Conservation (phyloP, 2,113 vertebrate genomes). For the Syngnathus typhle region DNA sequence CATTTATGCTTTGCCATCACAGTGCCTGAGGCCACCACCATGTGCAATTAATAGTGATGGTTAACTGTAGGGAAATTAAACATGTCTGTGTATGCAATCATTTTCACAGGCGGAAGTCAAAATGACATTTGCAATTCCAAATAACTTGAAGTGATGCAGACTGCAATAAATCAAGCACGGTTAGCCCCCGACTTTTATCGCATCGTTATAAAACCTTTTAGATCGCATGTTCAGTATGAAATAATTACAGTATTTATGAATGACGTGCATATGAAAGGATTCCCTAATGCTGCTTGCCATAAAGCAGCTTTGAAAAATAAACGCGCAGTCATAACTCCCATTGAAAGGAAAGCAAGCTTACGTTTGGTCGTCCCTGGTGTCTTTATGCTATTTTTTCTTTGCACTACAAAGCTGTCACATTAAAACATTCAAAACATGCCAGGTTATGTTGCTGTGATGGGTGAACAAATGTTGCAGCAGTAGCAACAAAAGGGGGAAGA, state of each 20-base stretch:
- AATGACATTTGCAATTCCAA: slow-evolving; percentile 43
- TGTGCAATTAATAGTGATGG: neutral
- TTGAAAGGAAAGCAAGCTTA: no score
- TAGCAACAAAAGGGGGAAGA: slow-evolving; percentile 21
- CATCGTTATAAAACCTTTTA: neutral
- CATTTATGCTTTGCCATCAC: neutral
- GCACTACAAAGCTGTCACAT: slow-evolving; percentile 27
- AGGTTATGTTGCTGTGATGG: slow-evolving; percentile 46
- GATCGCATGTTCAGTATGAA: slow-evolving; percentile 7
- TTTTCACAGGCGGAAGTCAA: slow-evolving; percentile 14
- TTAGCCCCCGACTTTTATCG: slow-evolving; percentile 12
- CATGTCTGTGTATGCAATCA: slow-evolving; percentile 7
- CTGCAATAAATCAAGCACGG: slow-evolving; percentile 25
- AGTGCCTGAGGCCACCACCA: neutral
- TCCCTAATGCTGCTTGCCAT: neutral
- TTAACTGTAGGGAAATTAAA: slow-evolving; percentile 16
- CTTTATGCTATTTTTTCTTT: slow-evolving; percentile 9
- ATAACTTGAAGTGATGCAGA: slow-evolving; percentile 14
- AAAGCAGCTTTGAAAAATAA: neutral
- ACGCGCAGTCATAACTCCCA: no score
- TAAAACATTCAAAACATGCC: slow-evolving; percentile 35
- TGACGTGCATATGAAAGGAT: neutral
- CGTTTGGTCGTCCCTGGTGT: slow-evolving; percentile 13
- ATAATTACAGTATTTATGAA: neutral
- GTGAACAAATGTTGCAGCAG: slow-evolving; percentile 37